Base-by-base conservation (phyloP, 2,797 vertebrate genomes). In the Channallabes apus region DNA sequence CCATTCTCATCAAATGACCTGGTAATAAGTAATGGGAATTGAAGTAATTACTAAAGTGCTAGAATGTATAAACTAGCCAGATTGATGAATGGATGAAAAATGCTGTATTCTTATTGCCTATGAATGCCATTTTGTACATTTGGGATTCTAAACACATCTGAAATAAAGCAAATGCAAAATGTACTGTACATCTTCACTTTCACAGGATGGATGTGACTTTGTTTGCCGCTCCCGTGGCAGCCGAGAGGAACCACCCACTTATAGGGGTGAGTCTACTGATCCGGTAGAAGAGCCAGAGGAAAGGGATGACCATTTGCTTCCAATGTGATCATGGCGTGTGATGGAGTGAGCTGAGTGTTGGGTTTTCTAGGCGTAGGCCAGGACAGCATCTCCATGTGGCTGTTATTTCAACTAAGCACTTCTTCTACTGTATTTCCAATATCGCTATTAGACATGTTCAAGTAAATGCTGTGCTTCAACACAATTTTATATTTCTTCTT, bases 151-250 rank as follows among this genome's bases (percentile, higher is more conserved):
- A 71, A 71, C 35, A 12, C 51, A 29, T 18, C 38, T 71, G 2
- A 38, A 59, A 56, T 77, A 7, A 77, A 81, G 5, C n/a, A 32
- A 80, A 51, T 29, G 9, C 54, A 18, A 54, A 61, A 54, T 24
- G 4, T 18, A 15, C 12, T 24, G 6, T 18, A 12, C 15, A n/a
- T 84, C 65, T 86, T 61, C 69, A 5, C 69, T 73, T 82, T 80
- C 62, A 6, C 91, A 99, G 98, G 98, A 99, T 24, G 98, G 98
- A 29, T 99, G 98, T 89, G 98, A 99, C 92, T 97, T 99, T 84
- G 96, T 99, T 58, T 99, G 98, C 89, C 96, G 98, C 4, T 97
- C 98, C 0, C 94, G 93, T 88, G 94, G 90, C 17, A 94, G 94
- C 82, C 96, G 95, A 18, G 95, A 93, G 0, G 93, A 93, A 0